These are phyloP conservation scores for Euglossa dilemma DNA, from an alignment of 1,140 invertebrate genomes.

Conservation along the genomic window DNA sequence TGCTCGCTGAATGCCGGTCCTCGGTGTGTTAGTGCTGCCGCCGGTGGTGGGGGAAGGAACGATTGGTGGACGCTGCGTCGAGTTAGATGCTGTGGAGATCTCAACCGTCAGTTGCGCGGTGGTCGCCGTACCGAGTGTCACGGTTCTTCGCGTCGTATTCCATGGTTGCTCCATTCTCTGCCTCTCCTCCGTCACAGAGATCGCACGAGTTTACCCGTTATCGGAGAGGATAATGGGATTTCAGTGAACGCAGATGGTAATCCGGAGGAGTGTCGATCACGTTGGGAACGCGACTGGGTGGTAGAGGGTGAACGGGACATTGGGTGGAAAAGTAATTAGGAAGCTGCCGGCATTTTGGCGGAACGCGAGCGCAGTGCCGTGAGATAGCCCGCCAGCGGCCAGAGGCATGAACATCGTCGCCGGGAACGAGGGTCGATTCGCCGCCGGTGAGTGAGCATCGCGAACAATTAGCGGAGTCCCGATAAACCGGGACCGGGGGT, in stretches of 20 bases:
- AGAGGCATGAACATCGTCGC: conserved; percentile 11
- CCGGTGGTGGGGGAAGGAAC: conserved; percentile 74
- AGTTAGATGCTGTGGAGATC: conserved; percentile 78
- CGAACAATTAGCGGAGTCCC: conserved; percentile 31
- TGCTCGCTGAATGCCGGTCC: conserved; percentile 58
- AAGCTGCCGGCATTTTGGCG: conserved; percentile 1
- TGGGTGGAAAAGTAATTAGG: neutral
- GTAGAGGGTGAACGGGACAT: conserved; percentile 35
- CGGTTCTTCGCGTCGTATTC: conserved; percentile 24
- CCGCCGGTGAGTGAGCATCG: conserved; percentile 6
- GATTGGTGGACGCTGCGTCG: conserved; percentile 78
- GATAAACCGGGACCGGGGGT: conserved; percentile 28
- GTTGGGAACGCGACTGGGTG: neutral
- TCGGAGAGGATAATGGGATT: neutral
- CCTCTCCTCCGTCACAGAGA: neutral
- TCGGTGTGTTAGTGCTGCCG: conserved; percentile 55
- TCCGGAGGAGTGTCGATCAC: neutral
- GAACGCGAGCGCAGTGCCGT: conserved; percentile 1
- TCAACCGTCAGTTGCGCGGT: conserved; percentile 78
- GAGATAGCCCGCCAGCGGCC: neutral
- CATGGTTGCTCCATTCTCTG: neutral
- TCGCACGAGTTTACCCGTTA: neutral
- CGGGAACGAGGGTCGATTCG: conserved; percentile 18
- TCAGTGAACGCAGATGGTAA: conserved; percentile 4
- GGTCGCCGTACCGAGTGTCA: conserved; percentile 72